Base-by-base conservation (phyloP, 1,140 invertebrate genomes). In the Drepana arcuata region DNA sequence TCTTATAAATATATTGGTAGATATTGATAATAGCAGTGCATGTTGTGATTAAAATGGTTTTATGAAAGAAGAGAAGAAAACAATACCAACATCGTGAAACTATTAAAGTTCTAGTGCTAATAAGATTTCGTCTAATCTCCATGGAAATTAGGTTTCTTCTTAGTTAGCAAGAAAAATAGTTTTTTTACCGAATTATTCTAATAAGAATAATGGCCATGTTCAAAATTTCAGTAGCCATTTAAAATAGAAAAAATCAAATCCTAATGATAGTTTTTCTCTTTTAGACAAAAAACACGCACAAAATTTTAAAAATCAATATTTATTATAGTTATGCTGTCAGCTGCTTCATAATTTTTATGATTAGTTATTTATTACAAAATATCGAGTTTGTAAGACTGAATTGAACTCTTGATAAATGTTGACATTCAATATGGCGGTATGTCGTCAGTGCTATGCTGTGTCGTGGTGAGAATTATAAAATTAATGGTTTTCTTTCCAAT, bases 401-500 rank as follows among this genome's bases (percentile, higher is more conserved):
- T 59, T 56, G 60, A 64, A 75, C 57, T 66, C 59, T 58, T 64
- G 63, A 71, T 65, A 65, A 48, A 70, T 73, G 72, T 77, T 81
- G 78, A 82, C 78, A 81, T 84, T 84, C 90, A 93, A 93, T 90
- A 95, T 95, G 93, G 92, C 92, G 92, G 92, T 90, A 92, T 93
- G 91, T 93, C 91, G 91, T 93, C 92, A 93, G 92, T 93, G 92
- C 91, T 92, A 89, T 93, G 92, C 92, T 93, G 91, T 92, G 90
- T 92, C 90, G 91, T 92, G 92, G 92, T 93, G 72, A 80, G 74
- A 77, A 69, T 78, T 67, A 56, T 55, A 74, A 61, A 70, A 64
- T 75, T 66, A 37, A 56, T 64, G 33, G 48, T 61, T 66, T 56
- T 57, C 57, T 67, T 58, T 61, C 54, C 56, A 48, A 58, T 49